These are phyloP conservation scores for Peromyscus nudipes DNA, from an alignment of 2,797 vertebrate species.

Conservation along the genomic window DNA sequence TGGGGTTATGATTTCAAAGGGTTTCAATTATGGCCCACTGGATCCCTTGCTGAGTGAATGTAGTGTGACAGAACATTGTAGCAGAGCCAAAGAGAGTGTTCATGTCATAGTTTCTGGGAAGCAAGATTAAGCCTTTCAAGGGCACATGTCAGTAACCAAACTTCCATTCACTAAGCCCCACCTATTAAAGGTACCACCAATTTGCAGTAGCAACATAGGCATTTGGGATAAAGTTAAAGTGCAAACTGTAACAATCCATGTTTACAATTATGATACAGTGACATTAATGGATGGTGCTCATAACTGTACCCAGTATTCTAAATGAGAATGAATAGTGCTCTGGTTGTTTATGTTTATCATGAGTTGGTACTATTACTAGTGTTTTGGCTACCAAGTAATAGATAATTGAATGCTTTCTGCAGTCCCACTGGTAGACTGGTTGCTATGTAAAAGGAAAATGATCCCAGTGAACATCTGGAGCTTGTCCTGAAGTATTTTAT, in stretches of 20 bases:
- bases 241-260: not conserved
- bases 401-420: not conserved
- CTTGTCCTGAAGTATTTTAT: constrained; percentile 3
- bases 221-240: not conserved
- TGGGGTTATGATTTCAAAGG: not conserved
- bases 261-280: not conserved
- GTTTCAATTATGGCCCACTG: not conserved
- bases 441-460: not conserved
- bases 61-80: not conserved
- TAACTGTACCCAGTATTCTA: not conserved
- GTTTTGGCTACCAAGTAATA: constrained; percentile 27
- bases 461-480: not conserved
- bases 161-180: not conserved
- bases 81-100: not conserved
- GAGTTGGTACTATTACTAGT: not conserved
- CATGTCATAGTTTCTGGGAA: not conserved
- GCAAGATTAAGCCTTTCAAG: not conserved
- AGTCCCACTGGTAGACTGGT: not conserved
- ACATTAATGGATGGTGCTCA: constrained; percentile 10
- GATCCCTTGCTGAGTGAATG: not conserved
- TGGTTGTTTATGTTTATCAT: not conserved
- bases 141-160: not conserved
- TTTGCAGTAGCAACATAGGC: not conserved
- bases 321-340: not conserved
- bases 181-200: not conserved